Evolutionary conservation across 2,888 invertebrate species (phyloP).

Genomic region (Temnothorax ravouxi): DNA sequence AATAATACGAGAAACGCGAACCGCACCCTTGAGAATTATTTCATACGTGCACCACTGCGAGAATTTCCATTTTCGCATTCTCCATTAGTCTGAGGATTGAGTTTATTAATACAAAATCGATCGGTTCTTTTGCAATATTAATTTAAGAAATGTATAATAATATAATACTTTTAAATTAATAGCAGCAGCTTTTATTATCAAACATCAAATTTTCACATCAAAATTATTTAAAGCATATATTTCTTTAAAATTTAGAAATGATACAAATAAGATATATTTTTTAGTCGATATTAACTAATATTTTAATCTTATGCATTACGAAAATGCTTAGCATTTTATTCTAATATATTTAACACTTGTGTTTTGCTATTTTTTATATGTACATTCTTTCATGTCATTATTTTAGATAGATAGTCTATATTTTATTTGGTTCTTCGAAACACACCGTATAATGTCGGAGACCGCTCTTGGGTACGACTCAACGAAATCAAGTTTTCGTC

Average conservation of each 20-base stretch:
- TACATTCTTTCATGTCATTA: background rate
- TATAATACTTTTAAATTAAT: background rate
- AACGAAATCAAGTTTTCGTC: constrained; percentile 37
- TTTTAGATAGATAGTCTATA: background rate
- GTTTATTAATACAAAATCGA: background rate
- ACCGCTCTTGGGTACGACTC: constrained; percentile 13
- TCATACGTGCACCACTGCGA: background rate
- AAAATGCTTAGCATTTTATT: background rate
- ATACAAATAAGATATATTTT: background rate
- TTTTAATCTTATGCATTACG: background rate
- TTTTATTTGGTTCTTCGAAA: background rate
- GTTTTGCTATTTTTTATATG: background rate
- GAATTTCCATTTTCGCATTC: background rate
- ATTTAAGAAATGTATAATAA: background rate
- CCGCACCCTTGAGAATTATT: constrained; percentile 3
- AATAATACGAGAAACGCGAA: constrained; percentile 28
- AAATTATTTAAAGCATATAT: background rate
- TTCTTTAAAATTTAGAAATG: background rate
- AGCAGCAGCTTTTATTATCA: background rate
- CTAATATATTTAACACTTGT: background rate
- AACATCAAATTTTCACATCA: background rate
- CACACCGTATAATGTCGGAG: constrained; percentile 11
- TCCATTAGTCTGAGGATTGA: background rate
- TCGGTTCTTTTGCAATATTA: background rate
- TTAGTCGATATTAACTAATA: background rate